Percentiles rank a stretch among this genome's conserved stretches.
phyloP scores from a whole-genome alignment of 2,797 vertebrate species.

The Gymnoscopelus braueri region DNA sequence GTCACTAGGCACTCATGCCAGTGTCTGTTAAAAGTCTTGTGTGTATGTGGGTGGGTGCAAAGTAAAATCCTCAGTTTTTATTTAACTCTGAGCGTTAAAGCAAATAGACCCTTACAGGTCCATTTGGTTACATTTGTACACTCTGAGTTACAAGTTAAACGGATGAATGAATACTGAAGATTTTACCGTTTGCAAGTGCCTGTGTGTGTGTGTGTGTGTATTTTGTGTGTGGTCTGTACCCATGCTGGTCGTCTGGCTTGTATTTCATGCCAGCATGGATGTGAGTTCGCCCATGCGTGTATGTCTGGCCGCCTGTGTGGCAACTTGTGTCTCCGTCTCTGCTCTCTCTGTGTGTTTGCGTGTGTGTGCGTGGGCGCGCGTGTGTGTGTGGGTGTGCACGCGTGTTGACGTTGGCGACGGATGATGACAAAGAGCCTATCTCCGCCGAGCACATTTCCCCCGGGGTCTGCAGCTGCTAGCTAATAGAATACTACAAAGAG shows the following conservation, averaged over 20 bases:
- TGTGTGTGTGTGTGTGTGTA: neutral
- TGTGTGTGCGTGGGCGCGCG: neutral
- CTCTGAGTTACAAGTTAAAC: no score
- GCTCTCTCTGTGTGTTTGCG: conserved; percentile 1
- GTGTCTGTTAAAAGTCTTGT: no score
- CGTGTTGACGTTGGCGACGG: neutral
- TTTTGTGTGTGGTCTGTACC: neutral
- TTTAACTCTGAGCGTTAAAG: no score
- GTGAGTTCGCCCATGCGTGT: no score
- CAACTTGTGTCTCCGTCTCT: no score
- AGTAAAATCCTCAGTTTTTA: no score
- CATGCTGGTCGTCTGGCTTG: neutral
- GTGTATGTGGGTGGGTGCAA: no score
- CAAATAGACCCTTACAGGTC: no score
- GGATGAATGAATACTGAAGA: no score
- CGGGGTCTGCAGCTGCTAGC: neutral
- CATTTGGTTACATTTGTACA: no score
- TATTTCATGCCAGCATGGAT: neutral
- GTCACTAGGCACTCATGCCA: no score
- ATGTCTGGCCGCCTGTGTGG: no score
- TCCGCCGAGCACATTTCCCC: conserved; percentile 11
- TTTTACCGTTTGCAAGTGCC: neutral
- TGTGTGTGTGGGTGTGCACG: neutral
- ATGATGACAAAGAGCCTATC: conserved; percentile 1
- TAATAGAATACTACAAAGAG: conserved; percentile 12